A percentile compares a stretch with the other conserved stretches of the same genome.
These are phyloP conservation scores for Amphibalanus amphitrite DNA, from an alignment of 1,140 invertebrate species.

Conservation along the genomic window DNA sequence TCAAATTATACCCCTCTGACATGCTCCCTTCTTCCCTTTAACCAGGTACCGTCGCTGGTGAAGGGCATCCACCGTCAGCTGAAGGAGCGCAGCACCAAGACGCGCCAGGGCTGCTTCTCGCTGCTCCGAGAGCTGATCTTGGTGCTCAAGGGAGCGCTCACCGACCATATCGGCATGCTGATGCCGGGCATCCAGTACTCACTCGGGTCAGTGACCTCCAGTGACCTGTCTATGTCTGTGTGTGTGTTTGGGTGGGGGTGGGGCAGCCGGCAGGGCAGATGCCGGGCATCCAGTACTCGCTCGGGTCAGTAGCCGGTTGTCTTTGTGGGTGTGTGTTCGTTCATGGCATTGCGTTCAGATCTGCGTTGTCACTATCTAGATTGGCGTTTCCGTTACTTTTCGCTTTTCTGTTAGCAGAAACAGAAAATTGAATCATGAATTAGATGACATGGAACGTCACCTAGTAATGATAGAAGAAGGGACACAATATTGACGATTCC, in stretches of 20 bases:
- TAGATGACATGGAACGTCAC: too few species aligned
- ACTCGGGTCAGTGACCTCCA: slow-evolving; percentile 44
- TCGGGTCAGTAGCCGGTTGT: neutral
- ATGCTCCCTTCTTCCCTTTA: too few species aligned
- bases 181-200: slow-evolving; percentile 83
- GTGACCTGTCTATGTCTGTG: neutral
- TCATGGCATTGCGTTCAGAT: too few species aligned
- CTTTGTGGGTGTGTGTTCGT: neutral
- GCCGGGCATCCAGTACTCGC: slow-evolving; percentile 44
- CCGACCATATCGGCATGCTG: slow-evolving; percentile 62
- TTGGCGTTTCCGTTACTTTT: too few species aligned
- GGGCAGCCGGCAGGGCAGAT: too few species aligned
- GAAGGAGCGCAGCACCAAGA: slow-evolving; percentile 85
- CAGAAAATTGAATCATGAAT: too few species aligned
- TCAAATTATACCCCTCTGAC: too few species aligned
- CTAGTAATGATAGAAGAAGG: too few species aligned
- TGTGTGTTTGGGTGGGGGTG: neutral
- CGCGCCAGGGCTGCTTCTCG: slow-evolving; percentile 77
- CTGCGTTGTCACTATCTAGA: too few species aligned
- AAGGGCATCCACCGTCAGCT: slow-evolving; percentile 76
- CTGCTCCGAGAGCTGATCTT: slow-evolving; percentile 76
- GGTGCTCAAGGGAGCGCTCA: slow-evolving; percentile 72
- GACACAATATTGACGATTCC: too few species aligned
- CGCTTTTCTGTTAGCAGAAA: too few species aligned
- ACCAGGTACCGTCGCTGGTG: slow-evolving; percentile 53